phyloP scores from a whole-genome alignment of 1,140 invertebrate species.

The Pseudoatta argentina region DNA sequence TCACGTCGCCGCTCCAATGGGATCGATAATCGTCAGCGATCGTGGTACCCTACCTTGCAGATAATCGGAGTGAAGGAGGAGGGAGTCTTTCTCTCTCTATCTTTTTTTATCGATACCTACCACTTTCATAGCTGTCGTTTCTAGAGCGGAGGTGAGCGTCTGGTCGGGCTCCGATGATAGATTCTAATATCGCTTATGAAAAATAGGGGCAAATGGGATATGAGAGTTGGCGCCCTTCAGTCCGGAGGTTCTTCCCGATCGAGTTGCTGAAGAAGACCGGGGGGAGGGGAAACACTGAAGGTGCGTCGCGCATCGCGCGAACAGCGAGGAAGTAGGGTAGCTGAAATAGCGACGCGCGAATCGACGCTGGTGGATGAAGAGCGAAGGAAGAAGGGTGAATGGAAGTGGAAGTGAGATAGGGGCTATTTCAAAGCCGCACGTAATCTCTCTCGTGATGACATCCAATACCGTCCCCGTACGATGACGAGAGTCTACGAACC shows the following conservation, averaged over 20 bases:
- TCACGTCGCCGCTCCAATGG: conserved; percentile 78
- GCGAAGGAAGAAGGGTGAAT: conserved; percentile 35
- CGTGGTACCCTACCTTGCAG: conserved; percentile 72
- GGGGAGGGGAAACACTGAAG: conserved; percentile 1
- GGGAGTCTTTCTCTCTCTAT: conserved; percentile 47
- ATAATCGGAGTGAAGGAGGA: conserved; percentile 67
- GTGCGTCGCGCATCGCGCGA: conserved; percentile 58
- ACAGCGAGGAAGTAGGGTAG: conserved; percentile 40
- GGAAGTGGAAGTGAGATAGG: conserved; percentile 38
- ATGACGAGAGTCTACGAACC: conserved; percentile 70
- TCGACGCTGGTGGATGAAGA: not conserved
- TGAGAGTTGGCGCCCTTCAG: conserved; percentile 73
- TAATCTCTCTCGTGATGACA: conserved; percentile 80
- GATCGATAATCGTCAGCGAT: conserved; percentile 81
- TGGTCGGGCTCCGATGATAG: conserved; percentile 70
- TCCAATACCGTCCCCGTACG: conserved; percentile 75
- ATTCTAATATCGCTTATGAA: conserved; percentile 79
- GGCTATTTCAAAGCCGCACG: conserved; percentile 77
- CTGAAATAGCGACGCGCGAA: conserved; percentile 66
- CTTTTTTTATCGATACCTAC: conserved; percentile 76
- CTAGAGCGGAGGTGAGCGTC: conserved; percentile 34
- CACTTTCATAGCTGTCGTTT: conserved; percentile 52
- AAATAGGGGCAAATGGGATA: conserved; percentile 78
- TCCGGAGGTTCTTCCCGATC: conserved; percentile 46
- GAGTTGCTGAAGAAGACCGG: conserved; percentile 6